These are phyloP conservation scores for Varecia variegata DNA, from an alignment of 2,797 vertebrate genomes.

Conservation along the genomic window DNA sequence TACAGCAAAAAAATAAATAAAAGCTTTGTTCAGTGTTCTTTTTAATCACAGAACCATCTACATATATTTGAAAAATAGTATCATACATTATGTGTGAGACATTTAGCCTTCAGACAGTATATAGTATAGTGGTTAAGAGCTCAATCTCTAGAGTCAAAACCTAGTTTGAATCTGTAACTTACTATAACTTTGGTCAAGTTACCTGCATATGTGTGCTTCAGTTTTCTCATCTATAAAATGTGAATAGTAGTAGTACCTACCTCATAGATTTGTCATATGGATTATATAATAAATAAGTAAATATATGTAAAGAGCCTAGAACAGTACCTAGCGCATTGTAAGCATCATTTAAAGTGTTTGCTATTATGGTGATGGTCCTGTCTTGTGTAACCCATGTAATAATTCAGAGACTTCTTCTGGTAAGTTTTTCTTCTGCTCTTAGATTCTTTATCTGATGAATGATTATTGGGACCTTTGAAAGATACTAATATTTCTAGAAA, in stretches of 20 bases:
- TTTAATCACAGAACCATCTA: constrained; percentile 17
- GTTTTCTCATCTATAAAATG: constrained; percentile 10
- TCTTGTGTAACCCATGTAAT: background rate
- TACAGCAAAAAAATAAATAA: background rate
- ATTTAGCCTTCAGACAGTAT: background rate
- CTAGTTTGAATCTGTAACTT: background rate
- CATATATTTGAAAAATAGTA: constrained; percentile 20
- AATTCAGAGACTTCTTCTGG: background rate
- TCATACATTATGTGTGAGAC: background rate
- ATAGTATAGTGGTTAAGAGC: background rate
- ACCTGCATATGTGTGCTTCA: background rate
- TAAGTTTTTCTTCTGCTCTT: background rate
- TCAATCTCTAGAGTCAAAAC: background rate
- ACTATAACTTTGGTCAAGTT: background rate
- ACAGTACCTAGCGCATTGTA: background rate
- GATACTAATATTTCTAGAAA: background rate
- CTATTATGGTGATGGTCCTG: background rate
- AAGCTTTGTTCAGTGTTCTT: background rate
- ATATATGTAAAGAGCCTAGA: background rate
- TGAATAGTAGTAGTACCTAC: background rate
- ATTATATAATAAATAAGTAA: background rate
- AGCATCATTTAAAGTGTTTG: background rate
- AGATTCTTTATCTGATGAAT: background rate
- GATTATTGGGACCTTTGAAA: background rate
- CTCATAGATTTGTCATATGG: background rate